Base-by-base conservation (phyloP, 1,140 invertebrate genomes). In the Amphibalanus amphitrite region DNA sequence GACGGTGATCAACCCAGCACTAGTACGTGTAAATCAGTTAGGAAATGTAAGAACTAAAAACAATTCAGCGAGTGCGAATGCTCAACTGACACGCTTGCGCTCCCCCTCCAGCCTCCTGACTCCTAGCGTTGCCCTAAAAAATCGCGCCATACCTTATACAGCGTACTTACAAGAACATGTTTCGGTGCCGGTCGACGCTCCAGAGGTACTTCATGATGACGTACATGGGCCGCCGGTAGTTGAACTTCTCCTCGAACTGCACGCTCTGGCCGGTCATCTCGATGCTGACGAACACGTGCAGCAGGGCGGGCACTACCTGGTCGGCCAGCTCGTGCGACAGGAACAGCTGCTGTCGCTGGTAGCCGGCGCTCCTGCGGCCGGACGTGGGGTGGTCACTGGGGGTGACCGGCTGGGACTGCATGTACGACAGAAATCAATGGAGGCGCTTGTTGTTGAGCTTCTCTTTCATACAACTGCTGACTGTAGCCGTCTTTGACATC, bases 191-290 rank as follows among this genome's bases (percentile, higher is more conserved):
- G 26, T 86, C 80, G 71, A 90, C 85, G 64, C 87, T 87, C 93
- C 94, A 97, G 23, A 97, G 83, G 81, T 93, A 95, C 76, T 94
- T 88, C 86, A 97, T 90, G 0, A 95, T 88, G 69, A 76, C 76
- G 72, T 72, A 77, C 93, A 97, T 97, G 13, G 94, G 94, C 71
- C 92, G 83, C 64, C 95, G 84, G 79, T 97, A 98, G 79, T 96
- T 95, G 78, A 98, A 97, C 81, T 97, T 97, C 80, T 97, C 92
- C 79, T 97, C 94, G 82, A 98, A 98, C 77, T 91, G 87, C 13
- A 97, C 94, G 79, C 88, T 92, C 79, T 97, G 90, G 0, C 94
- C 94, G 3, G 94, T 97, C 90, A 96, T 94, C 83, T 98, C 95
- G 72, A 98, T 97, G 72, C 91, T 91, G 47, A 97, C 95, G 81